Conservation (phyloP, 1,140 invertebrate species). For the Drosophila parabipectinata region DNA sequence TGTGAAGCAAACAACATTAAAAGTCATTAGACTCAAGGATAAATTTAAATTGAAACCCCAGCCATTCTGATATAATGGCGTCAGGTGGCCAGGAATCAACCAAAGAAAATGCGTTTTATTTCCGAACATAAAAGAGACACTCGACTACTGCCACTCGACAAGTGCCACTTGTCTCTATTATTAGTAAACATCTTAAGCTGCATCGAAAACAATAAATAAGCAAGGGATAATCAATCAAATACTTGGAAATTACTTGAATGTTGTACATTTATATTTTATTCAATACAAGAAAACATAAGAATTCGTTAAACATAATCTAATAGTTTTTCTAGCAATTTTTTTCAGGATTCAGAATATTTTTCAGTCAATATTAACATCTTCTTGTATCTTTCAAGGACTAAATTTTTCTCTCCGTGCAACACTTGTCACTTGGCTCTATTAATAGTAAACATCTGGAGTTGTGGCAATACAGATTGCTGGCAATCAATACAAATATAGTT, state of each 20-base stretch:
- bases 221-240: neutral
- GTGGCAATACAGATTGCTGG: conserved; percentile 30
- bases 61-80: conserved; percentile 20
- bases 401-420: conserved; percentile 10
- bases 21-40: conserved; percentile 76
- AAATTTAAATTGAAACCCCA: conserved; percentile 70
- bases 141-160: conserved; percentile 11
- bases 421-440: conserved; percentile 47
- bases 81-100: conserved; percentile 40
- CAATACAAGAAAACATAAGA: neutral
- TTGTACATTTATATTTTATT: neutral
- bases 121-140: conserved; percentile 25
- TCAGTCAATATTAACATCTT: too few relatives aligned
- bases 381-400: too few relatives aligned
- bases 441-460: conserved; percentile 46
- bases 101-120: conserved; percentile 34
- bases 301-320: neutral
- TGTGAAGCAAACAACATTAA: conserved; percentile 78
- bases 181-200: conserved; percentile 16
- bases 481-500: conserved; percentile 37
- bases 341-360: neutral
- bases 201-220: neutral
- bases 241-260: neutral
- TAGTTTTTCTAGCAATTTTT: too few relatives aligned
- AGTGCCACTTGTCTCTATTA: conserved; percentile 30